Base-by-base conservation (phyloP, 2,888 invertebrate species). In the Cephus rjabovi region DNA sequence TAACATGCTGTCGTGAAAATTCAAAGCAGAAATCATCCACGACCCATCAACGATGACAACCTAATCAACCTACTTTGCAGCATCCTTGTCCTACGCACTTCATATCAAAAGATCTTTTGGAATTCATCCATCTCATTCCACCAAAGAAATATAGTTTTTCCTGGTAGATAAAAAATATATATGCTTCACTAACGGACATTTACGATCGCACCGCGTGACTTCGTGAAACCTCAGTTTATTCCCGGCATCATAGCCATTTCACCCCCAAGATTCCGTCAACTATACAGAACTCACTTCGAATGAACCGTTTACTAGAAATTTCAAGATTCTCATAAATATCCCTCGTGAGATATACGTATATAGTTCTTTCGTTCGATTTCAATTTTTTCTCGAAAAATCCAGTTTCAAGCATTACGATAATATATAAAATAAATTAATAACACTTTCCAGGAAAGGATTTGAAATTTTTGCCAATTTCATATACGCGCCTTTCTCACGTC, bases 41-140 rank as follows among this genome's bases (percentile, higher is more conserved):
- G 73, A 68, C 78, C 73, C 75, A 81, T 78, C 75, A 79, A 81
- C 80, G 77, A 76, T 80, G 81, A 77, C 75, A 81, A 77, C 79
- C 81, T 82, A 2, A 56, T 56, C 81, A 74, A 30, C 56, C 75
- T 56, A 9, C 6, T 56, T 56, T 23, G 3, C 9, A 23, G 23
- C 23, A 56, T 56, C 56, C 56, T 56, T 23, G 9, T 56, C 9
- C 15, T 56, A 56, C 56, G 56, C 56, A 56, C 56, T 56, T 56
- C 9, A 0, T 2, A 23, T 56, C 23, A 9, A 56, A 56, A 15
- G 23, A 23, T 9, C 56, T 56, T 23, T 56, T 23, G 23, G 2
- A 56, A 23, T 56, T 23, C 6, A 0, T 56, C 56, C 56, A 9
- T 56, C 15, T 23, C 1, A 0, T 23, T 56, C 23, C 9, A 23